Base-by-base conservation (phyloP, 2,888 invertebrate genomes). In the Drosophila quinaria region DNA sequence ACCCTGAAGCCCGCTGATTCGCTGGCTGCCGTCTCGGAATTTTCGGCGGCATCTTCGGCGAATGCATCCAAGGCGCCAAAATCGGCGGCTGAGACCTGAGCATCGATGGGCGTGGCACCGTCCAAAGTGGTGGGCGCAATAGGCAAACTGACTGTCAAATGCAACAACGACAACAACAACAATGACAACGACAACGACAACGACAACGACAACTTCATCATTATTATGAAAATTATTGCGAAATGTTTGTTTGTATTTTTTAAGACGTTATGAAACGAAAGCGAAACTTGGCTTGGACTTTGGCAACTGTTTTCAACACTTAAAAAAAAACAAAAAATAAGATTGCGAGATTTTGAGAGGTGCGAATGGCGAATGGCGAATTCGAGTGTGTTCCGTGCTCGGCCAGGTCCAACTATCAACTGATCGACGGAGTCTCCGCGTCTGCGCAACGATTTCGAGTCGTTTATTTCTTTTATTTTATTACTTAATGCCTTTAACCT, bases 1-100 rank as follows among this genome's bases (percentile, higher is more conserved):
- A 91, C 91, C 88, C 84, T 90, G 33, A 91, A 90, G 10, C 72
- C 90, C 9, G 81, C 74, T 15, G 80, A 69, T 17, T 82, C 74
- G 60, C 60, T 69, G 68, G 73, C 74, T 6, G 66, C 70, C 6
- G 73, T 42, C 6, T 80, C 44, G 1, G 87, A 41, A 22, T 65
- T 37, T 10, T 87, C 87, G 47, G 78, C 84, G 2, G 65, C 78
- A 56, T 82, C 75, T 56, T 88, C 74, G 29, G 70, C 67, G 10
- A 81, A 85, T 19, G 70, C 90, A 46, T 76, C 83, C 51, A 76
- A 59, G 39, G 79, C 81, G 0, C 79, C 89, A 19, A 87, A 90
- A 19, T 90, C 90, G 0, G 78, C 89, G 0, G 90, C 85, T n/a
- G 90, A 75, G 0, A 86, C 68, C 2, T 88, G 75, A 8, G 90